Conservation (phyloP, 2,888 invertebrate genomes). For the Ceraclea dissimilis region DNA sequence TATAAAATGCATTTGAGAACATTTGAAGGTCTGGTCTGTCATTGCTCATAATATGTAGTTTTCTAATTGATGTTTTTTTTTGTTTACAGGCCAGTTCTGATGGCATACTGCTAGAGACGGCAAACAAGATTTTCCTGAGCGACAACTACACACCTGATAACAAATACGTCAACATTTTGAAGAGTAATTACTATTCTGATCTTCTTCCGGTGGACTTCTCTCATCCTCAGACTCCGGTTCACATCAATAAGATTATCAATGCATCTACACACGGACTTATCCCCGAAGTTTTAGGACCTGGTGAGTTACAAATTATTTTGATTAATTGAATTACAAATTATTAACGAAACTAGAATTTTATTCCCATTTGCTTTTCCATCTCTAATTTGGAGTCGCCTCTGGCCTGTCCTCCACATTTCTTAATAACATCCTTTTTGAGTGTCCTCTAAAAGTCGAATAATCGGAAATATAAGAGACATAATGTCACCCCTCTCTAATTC, state of each 20-base stretch:
- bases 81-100: conserved; percentile 34
- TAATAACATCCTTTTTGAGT: too few species aligned
- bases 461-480: too few species aligned
- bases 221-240: conserved; percentile 36
- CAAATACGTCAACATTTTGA: conserved; percentile 40
- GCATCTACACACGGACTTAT: conserved; percentile 51
- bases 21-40: too few species aligned
- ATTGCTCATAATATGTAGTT: too few species aligned
- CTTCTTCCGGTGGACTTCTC: conserved; percentile 45
- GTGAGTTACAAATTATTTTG: conserved; percentile 33
- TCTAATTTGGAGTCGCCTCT: too few species aligned
- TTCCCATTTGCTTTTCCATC: too few species aligned
- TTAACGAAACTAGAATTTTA: too few species aligned
- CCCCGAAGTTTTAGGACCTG: conserved; percentile 42
- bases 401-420: too few species aligned
- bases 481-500: too few species aligned
- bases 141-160: conserved; percentile 36
- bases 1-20: too few species aligned
- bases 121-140: conserved; percentile 46
- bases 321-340: neutral
- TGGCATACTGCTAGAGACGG: conserved; percentile 37
- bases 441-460: too few species aligned
- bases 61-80: neutral
- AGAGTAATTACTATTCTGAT: conserved; percentile 45
- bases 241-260: conserved; percentile 56